Percentiles rank a stretch among this genome's conserved stretches.
Evolutionary conservation across 2,113 vertebrate species (phyloP).

Genomic region (Candoia aspera): DNA sequence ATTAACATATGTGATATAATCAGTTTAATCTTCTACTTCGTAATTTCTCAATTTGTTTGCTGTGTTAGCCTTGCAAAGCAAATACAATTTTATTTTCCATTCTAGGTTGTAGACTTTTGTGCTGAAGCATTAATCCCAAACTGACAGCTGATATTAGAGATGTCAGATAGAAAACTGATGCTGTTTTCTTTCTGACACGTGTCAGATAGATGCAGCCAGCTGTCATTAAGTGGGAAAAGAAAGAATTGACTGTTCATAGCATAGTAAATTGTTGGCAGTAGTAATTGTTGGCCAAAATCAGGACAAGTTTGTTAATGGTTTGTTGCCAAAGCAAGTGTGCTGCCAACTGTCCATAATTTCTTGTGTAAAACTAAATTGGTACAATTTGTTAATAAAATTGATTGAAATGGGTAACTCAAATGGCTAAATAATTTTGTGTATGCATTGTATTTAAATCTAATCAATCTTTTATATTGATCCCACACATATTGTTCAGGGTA

Average conservation of each 20-base stretch:
- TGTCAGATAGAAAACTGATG: conserved; percentile 40
- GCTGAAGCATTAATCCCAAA: conserved; percentile 53
- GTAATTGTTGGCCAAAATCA: conserved; percentile 27
- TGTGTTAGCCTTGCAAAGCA: background rate
- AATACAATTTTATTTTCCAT: conserved; percentile 13
- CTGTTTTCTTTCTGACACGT: conserved; percentile 11
- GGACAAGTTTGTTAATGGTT: conserved; percentile 35
- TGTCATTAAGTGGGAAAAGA: conserved; percentile 59
- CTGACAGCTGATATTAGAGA: conserved; percentile 21
- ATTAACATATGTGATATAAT: background rate
- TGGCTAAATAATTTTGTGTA: background rate
- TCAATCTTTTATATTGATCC: background rate
- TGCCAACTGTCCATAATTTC: conserved; percentile 34
- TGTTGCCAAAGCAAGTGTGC: conserved; percentile 6
- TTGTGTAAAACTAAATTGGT: conserved; percentile 10
- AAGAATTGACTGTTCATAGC: conserved; percentile 58
- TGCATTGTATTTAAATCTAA: background rate
- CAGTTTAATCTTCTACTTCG: background rate
- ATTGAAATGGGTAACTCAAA: background rate
- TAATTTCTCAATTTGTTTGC: background rate
- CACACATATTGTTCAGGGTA: background rate
- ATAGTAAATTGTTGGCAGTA: conserved; percentile 31
- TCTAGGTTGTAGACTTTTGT: conserved; percentile 39
- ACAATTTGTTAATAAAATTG: background rate
- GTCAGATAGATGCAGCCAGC: conserved; percentile 47